Base-by-base conservation (phyloP, 2,113 vertebrate species). In the Mirza zaza region DNA sequence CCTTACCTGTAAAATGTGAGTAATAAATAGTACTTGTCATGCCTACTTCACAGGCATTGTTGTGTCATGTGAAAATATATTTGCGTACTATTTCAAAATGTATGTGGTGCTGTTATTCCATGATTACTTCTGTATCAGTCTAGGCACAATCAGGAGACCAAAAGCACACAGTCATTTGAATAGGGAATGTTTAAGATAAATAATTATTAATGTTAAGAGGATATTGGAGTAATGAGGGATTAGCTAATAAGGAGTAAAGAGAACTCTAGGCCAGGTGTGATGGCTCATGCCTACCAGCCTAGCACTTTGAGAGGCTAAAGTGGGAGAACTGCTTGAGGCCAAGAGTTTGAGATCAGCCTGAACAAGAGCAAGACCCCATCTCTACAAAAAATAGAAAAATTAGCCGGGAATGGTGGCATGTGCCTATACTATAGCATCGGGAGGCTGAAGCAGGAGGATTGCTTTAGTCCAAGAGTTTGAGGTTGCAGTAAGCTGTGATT, bases 61-160 rank as follows among this genome's bases (percentile, higher is more conserved):
- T 88, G 6, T 87, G 25, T 87, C 59, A 92, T 81, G 82, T 59
- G 76, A 94, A 12, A 96, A 85, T 95, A 83, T 91, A 83, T 95
- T 86, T 71, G 21, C 91, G 10, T 57, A 48, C 14, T 79, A 23
- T 96, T 92, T 93, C 80, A 76, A 84, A 93, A 67, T 94, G 15
- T 83, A 59, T 91, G 32, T 84, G 63, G 17, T 11, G 39, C 68
- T 71, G 17, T 84, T 93, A 79, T 73, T 77, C 42, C 65, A 61
- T 81, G 36, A 81, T 77, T 29, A 50, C 25, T 77, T 92, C 65
- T 67, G 10, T 92, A 76, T 84, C 59, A 76, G 25, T 85, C 68
- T 85, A 36, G 4, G 36, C 91, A 6, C 32, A 85, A 48, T 86
- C 45, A 91, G 57, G 76, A 92, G 50, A 87, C 15, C 77, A 90